These are phyloP conservation scores for Phaethon lepturus DNA, from an alignment of 2,113 vertebrate species.

Conservation along the genomic window DNA sequence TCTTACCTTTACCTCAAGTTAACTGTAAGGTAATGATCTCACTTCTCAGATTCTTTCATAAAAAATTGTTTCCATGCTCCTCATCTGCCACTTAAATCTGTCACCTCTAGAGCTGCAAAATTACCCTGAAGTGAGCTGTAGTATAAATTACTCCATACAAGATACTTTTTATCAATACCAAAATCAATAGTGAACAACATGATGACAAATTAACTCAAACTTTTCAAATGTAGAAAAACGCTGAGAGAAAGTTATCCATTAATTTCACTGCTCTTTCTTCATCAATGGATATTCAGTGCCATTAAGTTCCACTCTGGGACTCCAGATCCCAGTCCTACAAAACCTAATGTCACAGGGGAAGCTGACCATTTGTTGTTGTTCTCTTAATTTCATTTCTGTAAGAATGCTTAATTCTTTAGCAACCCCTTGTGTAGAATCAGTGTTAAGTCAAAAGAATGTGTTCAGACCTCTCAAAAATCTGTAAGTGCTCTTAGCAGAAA, in stretches of 20 bases:
- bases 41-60: background rate
- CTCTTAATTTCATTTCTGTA: background rate
- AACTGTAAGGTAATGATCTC: background rate
- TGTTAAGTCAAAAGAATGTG: background rate
- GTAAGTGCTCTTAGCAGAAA: background rate
- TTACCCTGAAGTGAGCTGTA: background rate
- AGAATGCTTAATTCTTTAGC: background rate
- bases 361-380: background rate
- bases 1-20: background rate
- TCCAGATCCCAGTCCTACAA: background rate
- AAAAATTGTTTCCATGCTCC: background rate
- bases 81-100: background rate
- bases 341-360: background rate
- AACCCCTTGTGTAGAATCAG: background rate
- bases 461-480: background rate
- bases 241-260: background rate
- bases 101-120: background rate
- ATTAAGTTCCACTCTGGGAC: background rate
- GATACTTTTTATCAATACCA: background rate
- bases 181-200: background rate
- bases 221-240: background rate
- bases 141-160: background rate
- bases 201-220: background rate
- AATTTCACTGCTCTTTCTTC: background rate
- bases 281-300: background rate